A percentile compares a stretch with the other conserved stretches of the same genome.
Evolutionary conservation across 2,797 vertebrate species (phyloP).

Genomic region (Hippopotamyrus pictus): DNA sequence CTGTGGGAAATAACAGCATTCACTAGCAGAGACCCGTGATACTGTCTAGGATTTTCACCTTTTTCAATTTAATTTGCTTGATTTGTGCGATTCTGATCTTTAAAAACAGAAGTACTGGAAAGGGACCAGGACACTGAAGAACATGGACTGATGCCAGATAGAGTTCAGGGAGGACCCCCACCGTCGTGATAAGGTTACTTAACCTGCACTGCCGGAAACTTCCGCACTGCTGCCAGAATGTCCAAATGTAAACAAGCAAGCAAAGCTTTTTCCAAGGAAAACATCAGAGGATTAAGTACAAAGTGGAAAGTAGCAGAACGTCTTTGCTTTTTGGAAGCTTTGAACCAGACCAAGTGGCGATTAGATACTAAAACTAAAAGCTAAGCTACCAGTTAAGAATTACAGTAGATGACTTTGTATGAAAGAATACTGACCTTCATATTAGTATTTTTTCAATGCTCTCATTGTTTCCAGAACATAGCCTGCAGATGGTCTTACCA

Average conservation of each 20-base stretch:
- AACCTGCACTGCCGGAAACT: not conserved
- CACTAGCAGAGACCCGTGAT: not conserved
- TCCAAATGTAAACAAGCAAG: not conserved
- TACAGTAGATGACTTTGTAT: not conserved
- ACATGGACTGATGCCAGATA: not conserved
- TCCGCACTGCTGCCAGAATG: not conserved
- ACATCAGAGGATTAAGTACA: not conserved
- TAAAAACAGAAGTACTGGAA: not conserved
- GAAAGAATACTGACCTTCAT: not conserved
- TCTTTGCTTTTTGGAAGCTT: not conserved
- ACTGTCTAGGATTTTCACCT: not conserved
- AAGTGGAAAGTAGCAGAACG: not conserved
- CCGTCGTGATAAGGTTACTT: not conserved
- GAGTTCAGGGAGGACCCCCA: not conserved
- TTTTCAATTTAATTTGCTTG: not conserved
- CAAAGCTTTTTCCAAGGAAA: not conserved
- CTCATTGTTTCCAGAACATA: not conserved
- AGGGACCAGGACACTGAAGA: not conserved
- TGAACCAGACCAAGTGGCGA: not conserved
- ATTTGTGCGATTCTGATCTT: not conserved
- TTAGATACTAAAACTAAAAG: not conserved
- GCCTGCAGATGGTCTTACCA: constrained; percentile 48
- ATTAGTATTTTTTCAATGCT: not conserved
- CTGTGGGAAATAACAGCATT: not conserved
- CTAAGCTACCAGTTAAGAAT: not conserved